Conservation (phyloP, 2,888 invertebrate species). For the Oxystoma pomonae region DNA sequence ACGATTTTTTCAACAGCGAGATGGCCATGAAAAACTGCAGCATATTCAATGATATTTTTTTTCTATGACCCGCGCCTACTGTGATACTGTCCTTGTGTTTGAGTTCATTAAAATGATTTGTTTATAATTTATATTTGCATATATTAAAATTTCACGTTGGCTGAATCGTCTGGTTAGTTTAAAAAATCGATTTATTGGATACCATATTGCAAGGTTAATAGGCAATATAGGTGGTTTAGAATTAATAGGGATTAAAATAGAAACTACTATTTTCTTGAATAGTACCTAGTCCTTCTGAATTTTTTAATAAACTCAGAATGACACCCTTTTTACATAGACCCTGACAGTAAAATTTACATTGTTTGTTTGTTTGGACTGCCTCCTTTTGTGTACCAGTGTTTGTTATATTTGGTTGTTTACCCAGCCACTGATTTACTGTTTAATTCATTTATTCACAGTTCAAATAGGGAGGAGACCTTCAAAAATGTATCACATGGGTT, state of each 20-base stretch:
- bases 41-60: background rate
- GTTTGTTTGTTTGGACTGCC: background rate
- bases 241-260: too few species aligned
- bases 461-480: background rate
- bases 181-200: background rate
- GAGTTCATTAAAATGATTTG: background rate
- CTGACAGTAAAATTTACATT: too few species aligned
- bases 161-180: background rate
- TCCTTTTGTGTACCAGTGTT: background rate
- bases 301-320: too few species aligned
- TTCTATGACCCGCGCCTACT: background rate
- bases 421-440: background rate
- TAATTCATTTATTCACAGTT: background rate
- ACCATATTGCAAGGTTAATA: background rate
- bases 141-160: background rate
- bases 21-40: background rate
- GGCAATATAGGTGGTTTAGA: too few species aligned
- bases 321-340: too few species aligned
- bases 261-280: too few species aligned
- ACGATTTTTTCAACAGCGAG: background rate
- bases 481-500: background rate
- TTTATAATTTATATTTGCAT: background rate
- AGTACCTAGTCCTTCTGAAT: too few species aligned
- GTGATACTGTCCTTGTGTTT: background rate
- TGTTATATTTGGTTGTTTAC: background rate